Base-by-base conservation (phyloP, 2,113 vertebrate genomes). In the Microcebus jonahi region DNA sequence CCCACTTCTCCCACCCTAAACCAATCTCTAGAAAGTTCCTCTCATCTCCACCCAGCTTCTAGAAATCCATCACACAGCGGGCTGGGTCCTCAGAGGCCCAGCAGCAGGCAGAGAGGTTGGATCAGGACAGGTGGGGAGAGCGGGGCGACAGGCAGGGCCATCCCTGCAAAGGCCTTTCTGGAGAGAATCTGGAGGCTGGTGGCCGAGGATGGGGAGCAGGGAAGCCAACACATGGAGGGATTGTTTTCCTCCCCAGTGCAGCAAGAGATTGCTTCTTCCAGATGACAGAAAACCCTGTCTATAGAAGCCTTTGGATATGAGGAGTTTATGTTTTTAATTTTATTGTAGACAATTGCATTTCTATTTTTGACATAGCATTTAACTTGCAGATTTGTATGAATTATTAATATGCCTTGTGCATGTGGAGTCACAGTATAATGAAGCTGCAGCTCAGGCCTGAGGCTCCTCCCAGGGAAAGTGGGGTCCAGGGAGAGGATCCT, bases 341-440 rank as follows among this genome's bases (percentile, higher is more conserved):
- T 96, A 97, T 95, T 96, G 97, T 95, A 98, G 97, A 97, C 97
- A 79, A 65, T 11, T 84, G 97, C 68, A 95, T 96, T 96, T 97
- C 96, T 98, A 97, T 96, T 97, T 98, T 97, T 98, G 98, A 97
- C 98, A 96, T 77, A 92, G 97, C 96, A 97, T 98, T 98, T 98
- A 98, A 98, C 97, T 98, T 98, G 97, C 97, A 98, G 94, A 98
- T 98, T 98, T 95, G 79, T 92, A 93, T 98, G 96, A 96, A 97
- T 98, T 92, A 97, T 98, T 97, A 98, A 98, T 95, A 88, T 34
- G 77, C 76, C 61, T 90, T 0, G 0, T 81, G 61, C 53, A n/a
- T 42, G 61, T 67, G 36, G 50, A 97, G 92, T 61, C 90, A 90
- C 17, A 6, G 76, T 76, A 73, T 73, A 89, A 84, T 48, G 91